These are phyloP conservation scores for Enteromius thamalakanensis DNA, from an alignment of 2,797 vertebrate species.

Conservation along the genomic window DNA sequence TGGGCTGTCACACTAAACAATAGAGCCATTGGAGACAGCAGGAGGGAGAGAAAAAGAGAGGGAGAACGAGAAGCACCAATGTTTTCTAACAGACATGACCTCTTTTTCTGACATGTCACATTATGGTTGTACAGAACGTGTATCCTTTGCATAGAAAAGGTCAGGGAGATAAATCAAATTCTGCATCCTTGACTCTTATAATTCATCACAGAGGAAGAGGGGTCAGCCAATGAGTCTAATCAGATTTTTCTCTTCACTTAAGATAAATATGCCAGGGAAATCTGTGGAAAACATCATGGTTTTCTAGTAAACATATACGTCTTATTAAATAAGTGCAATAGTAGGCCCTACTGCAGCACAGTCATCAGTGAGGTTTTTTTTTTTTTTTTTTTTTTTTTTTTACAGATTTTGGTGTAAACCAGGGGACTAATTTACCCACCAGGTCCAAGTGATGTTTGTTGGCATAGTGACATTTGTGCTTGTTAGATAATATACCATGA, in stretches of 20 bases:
- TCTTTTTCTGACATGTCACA: conserved; percentile 79
- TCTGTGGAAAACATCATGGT: conserved; percentile 55
- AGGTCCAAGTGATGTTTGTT: conserved; percentile 78
- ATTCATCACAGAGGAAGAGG: conserved; percentile 77
- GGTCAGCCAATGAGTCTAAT: conserved; percentile 74
- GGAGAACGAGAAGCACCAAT: conserved; percentile 58
- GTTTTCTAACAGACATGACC: conserved; percentile 76
- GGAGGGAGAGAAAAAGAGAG: conserved; percentile 17
- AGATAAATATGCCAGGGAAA: conserved; percentile 69
- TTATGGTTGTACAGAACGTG: conserved; percentile 73
- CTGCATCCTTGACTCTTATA: conserved; percentile 68
- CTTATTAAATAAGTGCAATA: conserved; percentile 69
- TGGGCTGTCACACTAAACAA: conserved; percentile 67
- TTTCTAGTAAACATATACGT: conserved; percentile 65
- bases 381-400: conserved; percentile 48
- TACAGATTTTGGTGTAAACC: conserved; percentile 67
- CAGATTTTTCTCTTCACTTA: conserved; percentile 68
- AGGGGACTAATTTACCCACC: conserved; percentile 76
- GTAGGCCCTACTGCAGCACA: conserved; percentile 60
- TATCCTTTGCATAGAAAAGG: conserved; percentile 85
- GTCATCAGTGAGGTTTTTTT: conserved; percentile 55
- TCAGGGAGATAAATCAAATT: conserved; percentile 83
- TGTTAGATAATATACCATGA: conserved; percentile 80
- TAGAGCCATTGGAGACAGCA: conserved; percentile 63
- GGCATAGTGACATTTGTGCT: conserved; percentile 79